Percentiles rank a stretch among this genome's conserved stretches.
Evolutionary conservation across 2,797 vertebrate species (phyloP).

Genomic region (Sphaeramia orbicularis): DNA sequence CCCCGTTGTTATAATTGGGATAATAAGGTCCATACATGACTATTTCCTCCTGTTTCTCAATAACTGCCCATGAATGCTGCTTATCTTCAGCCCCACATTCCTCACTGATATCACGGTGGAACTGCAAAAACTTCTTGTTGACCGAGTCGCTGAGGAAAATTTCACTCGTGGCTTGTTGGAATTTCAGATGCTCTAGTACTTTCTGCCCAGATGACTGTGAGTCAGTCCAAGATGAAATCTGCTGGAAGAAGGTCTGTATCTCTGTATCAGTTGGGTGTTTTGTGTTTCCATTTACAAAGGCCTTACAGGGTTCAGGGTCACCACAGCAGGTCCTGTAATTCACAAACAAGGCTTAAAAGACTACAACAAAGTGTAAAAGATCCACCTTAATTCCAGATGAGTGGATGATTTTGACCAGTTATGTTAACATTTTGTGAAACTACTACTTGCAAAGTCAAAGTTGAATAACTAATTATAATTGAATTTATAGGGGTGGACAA

Average conservation of each 20-base stretch:
- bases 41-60: constrained; percentile 73
- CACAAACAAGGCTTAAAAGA: neutral
- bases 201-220: constrained; percentile 43
- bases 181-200: constrained; percentile 50
- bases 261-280: neutral
- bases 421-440: too few relatives aligned
- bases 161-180: constrained; percentile 5
- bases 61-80: constrained; percentile 72
- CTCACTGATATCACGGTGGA: constrained; percentile 68
- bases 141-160: constrained; percentile 30
- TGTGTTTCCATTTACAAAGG: neutral
- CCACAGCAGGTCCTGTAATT: constrained; percentile 32
- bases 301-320: neutral
- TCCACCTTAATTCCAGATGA: too few relatives aligned
- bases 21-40: constrained; percentile 73
- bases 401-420: too few relatives aligned
- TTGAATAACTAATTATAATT: too few relatives aligned
- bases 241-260: constrained; percentile 36
- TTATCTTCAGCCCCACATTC: constrained; percentile 66
- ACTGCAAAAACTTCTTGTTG: constrained; percentile 59
- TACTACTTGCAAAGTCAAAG: too few relatives aligned
- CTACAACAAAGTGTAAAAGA: too few relatives aligned
- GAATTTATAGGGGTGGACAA: too few relatives aligned
- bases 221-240: constrained; percentile 56
- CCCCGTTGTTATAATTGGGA: constrained; percentile 64